These are phyloP conservation scores for Petrocephalus microphthalmus DNA, from an alignment of 2,113 vertebrate species.

Conservation along the genomic window DNA sequence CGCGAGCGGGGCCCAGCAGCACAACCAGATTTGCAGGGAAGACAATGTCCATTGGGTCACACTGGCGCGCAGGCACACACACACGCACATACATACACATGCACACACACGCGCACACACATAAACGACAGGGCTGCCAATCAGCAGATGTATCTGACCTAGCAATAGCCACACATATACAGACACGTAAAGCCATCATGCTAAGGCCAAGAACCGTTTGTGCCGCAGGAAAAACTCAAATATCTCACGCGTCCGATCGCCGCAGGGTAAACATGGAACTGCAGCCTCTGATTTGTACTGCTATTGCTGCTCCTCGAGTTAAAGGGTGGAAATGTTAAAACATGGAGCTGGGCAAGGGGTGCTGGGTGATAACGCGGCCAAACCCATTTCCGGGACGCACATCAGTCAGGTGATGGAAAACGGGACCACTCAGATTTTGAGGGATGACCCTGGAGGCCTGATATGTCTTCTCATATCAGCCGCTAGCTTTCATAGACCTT, in stretches of 20 bases:
- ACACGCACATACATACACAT: background rate
- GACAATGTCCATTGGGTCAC: conserved; percentile 81
- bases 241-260: background rate
- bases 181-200: background rate
- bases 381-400: background rate
- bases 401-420: background rate
- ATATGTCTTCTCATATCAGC: background rate
- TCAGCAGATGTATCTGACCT: background rate
- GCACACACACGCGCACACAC: background rate
- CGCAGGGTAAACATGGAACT: background rate
- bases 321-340: background rate
- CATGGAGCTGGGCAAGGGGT: background rate
- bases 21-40: conserved; percentile 81
- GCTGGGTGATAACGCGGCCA: background rate
- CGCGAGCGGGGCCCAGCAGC: conserved; percentile 67
- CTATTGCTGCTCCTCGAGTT: background rate
- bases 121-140: background rate
- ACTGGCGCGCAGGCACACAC: conserved; percentile 6
- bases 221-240: background rate
- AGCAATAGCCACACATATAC: background rate
- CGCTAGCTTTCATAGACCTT: background rate
- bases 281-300: background rate
- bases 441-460: background rate
- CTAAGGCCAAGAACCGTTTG: background rate
- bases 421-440: background rate